These are phyloP conservation scores for Phasia obesa DNA, from an alignment of 2,888 invertebrate genomes.

Conservation along the genomic window DNA sequence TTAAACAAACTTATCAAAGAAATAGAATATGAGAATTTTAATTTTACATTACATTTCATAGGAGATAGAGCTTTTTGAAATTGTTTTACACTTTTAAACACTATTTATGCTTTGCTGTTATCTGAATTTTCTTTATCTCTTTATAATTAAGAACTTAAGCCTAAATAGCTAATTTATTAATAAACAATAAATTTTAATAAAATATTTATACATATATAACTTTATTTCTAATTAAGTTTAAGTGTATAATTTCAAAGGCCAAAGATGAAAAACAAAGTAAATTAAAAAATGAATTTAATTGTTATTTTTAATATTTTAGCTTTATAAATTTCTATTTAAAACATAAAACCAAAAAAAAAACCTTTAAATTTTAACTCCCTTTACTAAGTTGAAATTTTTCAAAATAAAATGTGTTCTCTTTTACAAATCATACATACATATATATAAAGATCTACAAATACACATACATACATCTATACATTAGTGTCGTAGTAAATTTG, in stretches of 20 bases:
- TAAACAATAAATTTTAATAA: conserved; percentile 38
- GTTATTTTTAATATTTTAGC: conserved; percentile 58
- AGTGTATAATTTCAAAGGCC: conserved; percentile 59
- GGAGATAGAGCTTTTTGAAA: no score
- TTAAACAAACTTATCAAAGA: no score
- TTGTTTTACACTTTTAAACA: no score
- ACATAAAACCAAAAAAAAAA: conserved; percentile 38
- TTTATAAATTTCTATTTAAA: conserved; percentile 51
- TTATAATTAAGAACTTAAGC: no score
- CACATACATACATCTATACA: not conserved
- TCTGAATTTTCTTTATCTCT: no score
- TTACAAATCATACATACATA: not conserved
- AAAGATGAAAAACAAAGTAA: conserved; percentile 53
- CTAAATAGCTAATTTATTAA: no score
- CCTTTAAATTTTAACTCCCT: conserved; percentile 14
- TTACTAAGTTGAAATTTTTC: not conserved
- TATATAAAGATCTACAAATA: not conserved
- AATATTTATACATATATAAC: conserved; percentile 13
- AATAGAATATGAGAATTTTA: no score
- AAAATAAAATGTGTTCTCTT: not conserved
- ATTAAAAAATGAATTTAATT: conserved; percentile 47
- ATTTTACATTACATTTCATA: no score
- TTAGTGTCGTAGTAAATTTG: conserved; percentile 52
- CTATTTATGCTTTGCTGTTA: no score
- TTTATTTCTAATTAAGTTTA: conserved; percentile 34